A percentile compares a stretch with the other conserved stretches of the same genome.
phyloP scores from a whole-genome alignment of 2,888 invertebrate genomes.

The Philhelius pedissequus region DNA sequence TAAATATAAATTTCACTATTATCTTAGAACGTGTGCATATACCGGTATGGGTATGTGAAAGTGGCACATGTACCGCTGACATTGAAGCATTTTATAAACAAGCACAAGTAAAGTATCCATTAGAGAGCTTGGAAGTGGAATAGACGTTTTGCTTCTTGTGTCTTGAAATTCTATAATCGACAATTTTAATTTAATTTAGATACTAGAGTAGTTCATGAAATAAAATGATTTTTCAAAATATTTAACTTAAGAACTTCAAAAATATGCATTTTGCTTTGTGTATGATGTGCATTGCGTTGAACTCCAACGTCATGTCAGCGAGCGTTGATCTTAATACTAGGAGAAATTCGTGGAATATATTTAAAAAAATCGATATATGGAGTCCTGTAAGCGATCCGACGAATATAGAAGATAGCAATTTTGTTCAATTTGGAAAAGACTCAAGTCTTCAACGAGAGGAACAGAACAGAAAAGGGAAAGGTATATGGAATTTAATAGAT shows the following conservation, averaged over 20 bases:
- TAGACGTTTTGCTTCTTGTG: no score
- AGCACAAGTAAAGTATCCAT: neutral
- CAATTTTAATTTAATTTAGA: no score
- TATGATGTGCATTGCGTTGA: neutral
- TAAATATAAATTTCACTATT: slow-evolving; percentile 4
- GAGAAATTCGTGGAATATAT: slow-evolving; percentile 73
- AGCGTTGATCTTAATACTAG: slow-evolving; percentile 13
- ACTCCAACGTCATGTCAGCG: neutral
- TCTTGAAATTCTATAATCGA: no score
- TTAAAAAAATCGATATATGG: slow-evolving; percentile 77
- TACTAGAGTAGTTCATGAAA: neutral
- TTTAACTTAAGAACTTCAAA: neutral
- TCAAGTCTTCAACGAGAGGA: neutral
- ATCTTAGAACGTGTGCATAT: neutral
- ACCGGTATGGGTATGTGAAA: slow-evolving; percentile 32
- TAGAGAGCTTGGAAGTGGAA: slow-evolving; percentile 30
- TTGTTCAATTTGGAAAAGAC: neutral
- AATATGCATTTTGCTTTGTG: neutral
- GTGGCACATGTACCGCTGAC: neutral
- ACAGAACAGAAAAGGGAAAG: slow-evolving; percentile 24
- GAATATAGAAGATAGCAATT: neutral
- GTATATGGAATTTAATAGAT: neutral
- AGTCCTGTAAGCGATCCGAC: slow-evolving; percentile 60
- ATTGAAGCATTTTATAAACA: slow-evolving; percentile 7
- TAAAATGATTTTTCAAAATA: neutral